A percentile compares a stretch with the other conserved stretches of the same genome.
Conservation (phyloP, 2,113 vertebrate species). For the Cariama cristata region DNA sequence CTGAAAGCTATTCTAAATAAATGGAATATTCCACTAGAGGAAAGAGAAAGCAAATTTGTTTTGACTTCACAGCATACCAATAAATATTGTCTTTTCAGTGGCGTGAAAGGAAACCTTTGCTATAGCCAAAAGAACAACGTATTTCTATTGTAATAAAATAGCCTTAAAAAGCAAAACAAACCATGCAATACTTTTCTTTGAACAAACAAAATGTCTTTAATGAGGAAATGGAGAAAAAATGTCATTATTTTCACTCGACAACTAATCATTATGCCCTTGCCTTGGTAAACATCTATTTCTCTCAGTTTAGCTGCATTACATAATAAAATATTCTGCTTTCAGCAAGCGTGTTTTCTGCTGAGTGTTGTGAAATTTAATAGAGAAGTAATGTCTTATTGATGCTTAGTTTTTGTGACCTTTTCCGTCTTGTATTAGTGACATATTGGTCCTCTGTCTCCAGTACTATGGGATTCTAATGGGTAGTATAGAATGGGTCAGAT, state of each 20-base stretch:
- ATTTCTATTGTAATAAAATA: background rate
- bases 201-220: constrained; percentile 38
- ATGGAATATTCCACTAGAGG: constrained; percentile 9
- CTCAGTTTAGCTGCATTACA: constrained; percentile 35
- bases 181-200: background rate
- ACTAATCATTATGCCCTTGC: constrained; percentile 50
- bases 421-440: constrained; percentile 79
- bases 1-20: constrained; percentile 49
- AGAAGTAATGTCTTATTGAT: constrained; percentile 80
- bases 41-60: constrained; percentile 32
- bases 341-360: constrained; percentile 74
- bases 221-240: background rate
- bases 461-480: constrained; percentile 80
- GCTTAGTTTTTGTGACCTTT: constrained; percentile 84
- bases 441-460: constrained; percentile 80
- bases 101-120: background rate
- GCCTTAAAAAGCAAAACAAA: background rate
- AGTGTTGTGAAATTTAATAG: constrained; percentile 77
- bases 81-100: constrained; percentile 22
- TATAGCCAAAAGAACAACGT: background rate
- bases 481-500: constrained; percentile 83
- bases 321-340: constrained; percentile 67
- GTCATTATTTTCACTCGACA: constrained; percentile 44
- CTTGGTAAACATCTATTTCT: constrained; percentile 57
- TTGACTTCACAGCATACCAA: background rate